These are phyloP conservation scores for Nannoperca obscura DNA, from an alignment of 2,797 vertebrate genomes.

Conservation along the genomic window DNA sequence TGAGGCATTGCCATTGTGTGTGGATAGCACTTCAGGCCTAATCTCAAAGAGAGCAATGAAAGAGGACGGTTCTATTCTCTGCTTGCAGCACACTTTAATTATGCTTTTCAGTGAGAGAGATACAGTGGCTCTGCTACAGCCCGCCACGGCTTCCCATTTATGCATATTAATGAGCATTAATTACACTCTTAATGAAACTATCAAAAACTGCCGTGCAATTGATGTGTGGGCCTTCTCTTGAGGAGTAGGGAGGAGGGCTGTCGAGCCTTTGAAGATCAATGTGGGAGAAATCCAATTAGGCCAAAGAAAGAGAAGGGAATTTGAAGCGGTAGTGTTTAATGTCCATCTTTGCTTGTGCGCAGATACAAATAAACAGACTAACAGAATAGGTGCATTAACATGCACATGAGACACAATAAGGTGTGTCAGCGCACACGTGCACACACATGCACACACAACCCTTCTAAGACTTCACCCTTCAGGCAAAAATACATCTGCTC, in stretches of 20 bases:
- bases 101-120: slow-evolving; percentile 79
- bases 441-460: slow-evolving; percentile 20
- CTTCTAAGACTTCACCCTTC: slow-evolving; percentile 62
- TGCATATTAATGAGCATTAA: slow-evolving; percentile 89
- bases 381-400: slow-evolving; percentile 60
- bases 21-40: slow-evolving; percentile 78
- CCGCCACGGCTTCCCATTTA: slow-evolving; percentile 74
- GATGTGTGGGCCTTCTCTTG: slow-evolving; percentile 82
- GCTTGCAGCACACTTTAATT: slow-evolving; percentile 83
- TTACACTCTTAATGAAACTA: slow-evolving; percentile 88
- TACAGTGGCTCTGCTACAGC: slow-evolving; percentile 74
- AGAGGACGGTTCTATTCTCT: slow-evolving; percentile 76
- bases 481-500: slow-evolving; percentile 74
- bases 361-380: slow-evolving; percentile 63
- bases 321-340: slow-evolving; percentile 78
- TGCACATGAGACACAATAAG: slow-evolving; percentile 45
- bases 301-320: slow-evolving; percentile 80
- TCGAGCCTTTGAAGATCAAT: slow-evolving; percentile 86
- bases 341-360: slow-evolving; percentile 61
- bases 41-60: slow-evolving; percentile 76
- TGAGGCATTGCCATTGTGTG: slow-evolving; percentile 73
- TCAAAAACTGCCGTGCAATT: slow-evolving; percentile 83
- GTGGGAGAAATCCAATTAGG: slow-evolving; percentile 87
- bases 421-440: slow-evolving; percentile 19
- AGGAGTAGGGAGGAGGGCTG: slow-evolving; percentile 73